Evolutionary conservation across 2,888 invertebrate species (phyloP).

Genomic region (Odontocolon sp.): DNA sequence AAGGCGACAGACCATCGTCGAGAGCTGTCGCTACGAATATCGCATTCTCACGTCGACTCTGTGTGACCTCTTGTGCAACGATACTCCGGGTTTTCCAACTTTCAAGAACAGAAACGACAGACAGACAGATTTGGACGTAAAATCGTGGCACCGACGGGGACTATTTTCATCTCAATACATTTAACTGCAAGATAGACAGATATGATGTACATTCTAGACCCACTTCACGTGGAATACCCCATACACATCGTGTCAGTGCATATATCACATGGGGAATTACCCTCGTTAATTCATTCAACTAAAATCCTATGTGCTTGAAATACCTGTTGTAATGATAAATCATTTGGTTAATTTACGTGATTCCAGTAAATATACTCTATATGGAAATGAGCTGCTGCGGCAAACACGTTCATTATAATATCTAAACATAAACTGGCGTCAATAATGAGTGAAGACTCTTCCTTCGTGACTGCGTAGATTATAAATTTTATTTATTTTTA

Average conservation of each 20-base stretch:
- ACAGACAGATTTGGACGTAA: constrained; percentile 18
- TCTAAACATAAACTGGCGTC: not conserved
- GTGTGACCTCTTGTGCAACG: constrained; percentile 34
- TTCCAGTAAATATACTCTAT: too few species aligned
- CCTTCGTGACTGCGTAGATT: not conserved
- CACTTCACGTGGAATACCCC: too few species aligned
- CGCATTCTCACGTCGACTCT: constrained; percentile 21
- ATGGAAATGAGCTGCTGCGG: too few species aligned
- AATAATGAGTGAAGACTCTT: not conserved
- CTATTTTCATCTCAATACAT: too few species aligned
- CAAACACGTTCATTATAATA: not conserved
- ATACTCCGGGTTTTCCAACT: constrained; percentile 35
- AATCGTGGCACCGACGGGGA: too few species aligned
- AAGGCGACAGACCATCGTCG: constrained; percentile 57
- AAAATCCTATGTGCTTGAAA: constrained; percentile 1
- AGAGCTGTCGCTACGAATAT: constrained; percentile 67
- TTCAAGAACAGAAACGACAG: constrained; percentile 11
- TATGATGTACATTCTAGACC: too few species aligned
- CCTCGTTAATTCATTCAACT: constrained; percentile 32
- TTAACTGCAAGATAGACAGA: too few species aligned
- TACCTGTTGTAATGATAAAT: constrained; percentile 33
- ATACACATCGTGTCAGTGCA: not conserved
- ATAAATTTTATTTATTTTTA: not conserved
- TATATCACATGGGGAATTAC: not conserved
- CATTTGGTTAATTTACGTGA: not conserved